Percentiles rank a stretch among this genome's conserved stretches.
These are phyloP conservation scores for Mesocricetus auratus DNA, from an alignment of 2,113 vertebrate genomes.

Conservation along the genomic window DNA sequence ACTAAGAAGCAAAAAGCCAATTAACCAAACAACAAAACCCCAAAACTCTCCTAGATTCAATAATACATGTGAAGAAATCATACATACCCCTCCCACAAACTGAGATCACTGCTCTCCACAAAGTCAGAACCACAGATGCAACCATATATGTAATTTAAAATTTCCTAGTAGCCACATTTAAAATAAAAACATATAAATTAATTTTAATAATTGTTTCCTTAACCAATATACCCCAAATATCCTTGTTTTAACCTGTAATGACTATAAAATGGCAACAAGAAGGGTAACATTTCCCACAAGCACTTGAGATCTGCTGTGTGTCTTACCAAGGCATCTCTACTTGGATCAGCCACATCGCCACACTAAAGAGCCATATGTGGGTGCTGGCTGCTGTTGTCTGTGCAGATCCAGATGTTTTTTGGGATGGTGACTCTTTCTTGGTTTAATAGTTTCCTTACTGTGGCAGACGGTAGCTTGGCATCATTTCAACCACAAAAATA, in stretches of 20 bases:
- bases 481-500: not conserved
- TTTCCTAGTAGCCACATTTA: slow-evolving; percentile 48
- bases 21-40: not conserved
- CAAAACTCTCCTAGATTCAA: not conserved
- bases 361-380: not conserved
- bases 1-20: not conserved
- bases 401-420: not conserved
- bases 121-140: slow-evolving; percentile 40
- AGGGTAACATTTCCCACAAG: not conserved
- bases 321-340: not conserved
- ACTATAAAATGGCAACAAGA: slow-evolving; percentile 13
- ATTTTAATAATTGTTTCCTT: slow-evolving; percentile 62
- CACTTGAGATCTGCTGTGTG: not conserved
- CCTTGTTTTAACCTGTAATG: slow-evolving; percentile 4
- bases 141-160: slow-evolving; percentile 55
- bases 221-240: slow-evolving; percentile 1
- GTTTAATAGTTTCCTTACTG: not conserved
- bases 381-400: not conserved
- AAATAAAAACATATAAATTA: slow-evolving; percentile 57
- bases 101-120: not conserved
- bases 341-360: not conserved
- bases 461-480: not conserved
- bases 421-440: not conserved
- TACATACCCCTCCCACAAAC: not conserved
- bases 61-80: slow-evolving; percentile 42